Conservation (phyloP, 35 echinoderm and acorn worm genomes). For the Diadema setosum region DNA sequence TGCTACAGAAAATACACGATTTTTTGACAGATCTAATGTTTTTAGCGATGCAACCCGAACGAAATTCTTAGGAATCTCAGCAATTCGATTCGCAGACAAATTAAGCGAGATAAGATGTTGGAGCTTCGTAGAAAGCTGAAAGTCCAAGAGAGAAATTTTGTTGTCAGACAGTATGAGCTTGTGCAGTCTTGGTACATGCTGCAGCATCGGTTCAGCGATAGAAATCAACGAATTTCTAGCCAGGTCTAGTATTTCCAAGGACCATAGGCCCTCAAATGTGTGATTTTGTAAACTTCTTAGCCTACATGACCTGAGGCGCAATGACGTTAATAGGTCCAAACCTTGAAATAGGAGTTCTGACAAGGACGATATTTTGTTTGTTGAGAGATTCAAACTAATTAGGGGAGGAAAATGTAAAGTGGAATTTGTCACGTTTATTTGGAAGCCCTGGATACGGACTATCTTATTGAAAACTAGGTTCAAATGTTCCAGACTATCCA, state of each 20-base stretch:
- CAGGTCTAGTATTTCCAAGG: not conserved
- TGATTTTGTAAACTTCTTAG: not conserved
- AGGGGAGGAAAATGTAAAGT: too few species aligned
- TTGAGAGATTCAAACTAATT: too few species aligned
- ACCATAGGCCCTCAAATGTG: not conserved
- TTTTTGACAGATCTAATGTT: too few species aligned
- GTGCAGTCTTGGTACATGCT: not conserved
- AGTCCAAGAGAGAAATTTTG: not conserved
- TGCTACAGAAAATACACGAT: too few species aligned
- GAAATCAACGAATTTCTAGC: not conserved
- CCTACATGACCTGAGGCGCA: too few species aligned
- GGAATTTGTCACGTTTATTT: too few species aligned
- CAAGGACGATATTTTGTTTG: too few species aligned
- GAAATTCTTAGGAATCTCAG: not conserved
- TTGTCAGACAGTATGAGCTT: not conserved
- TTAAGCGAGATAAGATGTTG: not conserved
- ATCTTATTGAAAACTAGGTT: too few species aligned
- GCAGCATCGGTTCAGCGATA: not conserved
- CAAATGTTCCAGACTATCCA: too few species aligned
- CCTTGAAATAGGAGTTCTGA: too few species aligned
- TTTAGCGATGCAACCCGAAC: not conserved
- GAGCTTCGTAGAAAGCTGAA: not conserved
- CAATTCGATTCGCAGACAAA: not conserved
- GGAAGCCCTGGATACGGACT: too few species aligned
- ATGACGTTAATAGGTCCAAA: too few species aligned